Conservation (phyloP, 2,797 vertebrate species). For the Coranthus polyacanthus region DNA sequence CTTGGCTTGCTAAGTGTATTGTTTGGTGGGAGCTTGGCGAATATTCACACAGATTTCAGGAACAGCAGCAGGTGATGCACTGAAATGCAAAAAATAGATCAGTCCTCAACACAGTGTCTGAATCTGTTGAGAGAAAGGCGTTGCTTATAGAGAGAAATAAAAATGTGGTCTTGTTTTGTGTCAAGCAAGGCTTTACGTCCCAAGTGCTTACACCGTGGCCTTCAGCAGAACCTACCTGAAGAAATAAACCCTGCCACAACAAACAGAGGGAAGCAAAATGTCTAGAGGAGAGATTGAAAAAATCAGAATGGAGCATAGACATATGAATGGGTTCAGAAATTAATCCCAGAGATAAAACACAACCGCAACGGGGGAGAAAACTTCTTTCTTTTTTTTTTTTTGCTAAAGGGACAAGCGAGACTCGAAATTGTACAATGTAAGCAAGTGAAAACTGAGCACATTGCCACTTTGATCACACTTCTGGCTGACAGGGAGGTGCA, state of each 20-base stretch:
- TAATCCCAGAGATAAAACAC: conserved; percentile 69
- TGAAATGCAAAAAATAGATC: conserved; percentile 1
- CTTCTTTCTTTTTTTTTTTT: conserved; percentile 27
- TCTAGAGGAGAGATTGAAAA: conserved; percentile 30
- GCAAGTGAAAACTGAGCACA: conserved; percentile 79
- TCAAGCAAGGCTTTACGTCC: conserved; percentile 35
- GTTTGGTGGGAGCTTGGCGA: conserved; percentile 7
- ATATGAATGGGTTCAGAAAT: conserved; percentile 67
- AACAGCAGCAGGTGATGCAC: conserved; percentile 8
- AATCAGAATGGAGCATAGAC: conserved; percentile 66
- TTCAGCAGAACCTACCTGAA: conserved; percentile 39
- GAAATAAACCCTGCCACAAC: conserved; percentile 53
- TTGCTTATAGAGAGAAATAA: conserved; percentile 12
- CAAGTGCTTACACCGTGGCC: conserved; percentile 48
- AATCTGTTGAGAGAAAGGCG: conserved; percentile 25
- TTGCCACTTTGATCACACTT: conserved; percentile 85
- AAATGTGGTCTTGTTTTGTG: conserved; percentile 57
- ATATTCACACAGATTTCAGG: conserved; percentile 10
- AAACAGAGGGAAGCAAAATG: conserved; percentile 41
- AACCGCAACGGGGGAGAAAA: conserved; percentile 23
- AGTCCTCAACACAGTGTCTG: background rate
- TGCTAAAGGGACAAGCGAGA: conserved; percentile 58
- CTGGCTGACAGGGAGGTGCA: conserved; percentile 83
- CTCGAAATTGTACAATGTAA: conserved; percentile 74
- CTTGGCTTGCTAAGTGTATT: conserved; percentile 22